Percentiles rank a stretch among this genome's conserved stretches.
phyloP scores from a whole-genome alignment of 2,888 invertebrate genomes.

The Acanthosoma haemorrhoidale region DNA sequence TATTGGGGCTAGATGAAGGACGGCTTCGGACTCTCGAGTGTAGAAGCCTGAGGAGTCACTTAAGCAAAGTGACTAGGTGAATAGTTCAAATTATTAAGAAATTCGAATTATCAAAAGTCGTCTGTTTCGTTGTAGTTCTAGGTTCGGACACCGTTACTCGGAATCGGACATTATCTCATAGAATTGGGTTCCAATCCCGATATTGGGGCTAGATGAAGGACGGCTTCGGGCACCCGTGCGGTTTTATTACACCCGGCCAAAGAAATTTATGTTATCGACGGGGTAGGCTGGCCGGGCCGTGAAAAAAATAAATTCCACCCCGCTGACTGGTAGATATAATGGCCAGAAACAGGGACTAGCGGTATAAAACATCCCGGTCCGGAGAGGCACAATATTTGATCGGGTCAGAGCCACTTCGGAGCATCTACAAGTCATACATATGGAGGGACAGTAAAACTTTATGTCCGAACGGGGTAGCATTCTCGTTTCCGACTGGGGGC shows the following conservation, averaged over 20 bases:
- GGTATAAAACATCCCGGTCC: slow-evolving; percentile 13
- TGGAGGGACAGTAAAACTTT: slow-evolving; percentile 40
- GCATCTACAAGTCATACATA: slow-evolving; percentile 39
- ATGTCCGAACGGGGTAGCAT: slow-evolving; percentile 24
- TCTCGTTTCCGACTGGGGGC: slow-evolving; percentile 33
- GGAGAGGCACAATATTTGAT: slow-evolving; percentile 21
- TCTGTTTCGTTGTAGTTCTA: too few relatives aligned
- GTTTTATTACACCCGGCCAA: background rate
- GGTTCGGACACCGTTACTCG: too few relatives aligned
- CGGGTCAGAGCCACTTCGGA: slow-evolving; percentile 17
- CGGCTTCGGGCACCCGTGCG: background rate
- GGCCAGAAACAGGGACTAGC: background rate
- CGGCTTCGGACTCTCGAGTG: background rate
- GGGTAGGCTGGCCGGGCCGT: slow-evolving; percentile 5
- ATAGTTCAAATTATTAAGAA: too few relatives aligned
- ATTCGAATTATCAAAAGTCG: too few relatives aligned
- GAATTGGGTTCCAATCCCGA: background rate
- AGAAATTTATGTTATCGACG: slow-evolving; percentile 22
- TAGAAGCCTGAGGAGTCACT: too few relatives aligned
- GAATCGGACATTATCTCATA: too few relatives aligned
- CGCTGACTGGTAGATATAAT: background rate
- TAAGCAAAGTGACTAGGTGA: too few relatives aligned
- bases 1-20: too few relatives aligned
- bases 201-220: background rate
- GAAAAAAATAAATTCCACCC: slow-evolving; percentile 15